Base-by-base conservation (phyloP, 2,888 invertebrate species). In the Phytoseiulus persimilis region DNA sequence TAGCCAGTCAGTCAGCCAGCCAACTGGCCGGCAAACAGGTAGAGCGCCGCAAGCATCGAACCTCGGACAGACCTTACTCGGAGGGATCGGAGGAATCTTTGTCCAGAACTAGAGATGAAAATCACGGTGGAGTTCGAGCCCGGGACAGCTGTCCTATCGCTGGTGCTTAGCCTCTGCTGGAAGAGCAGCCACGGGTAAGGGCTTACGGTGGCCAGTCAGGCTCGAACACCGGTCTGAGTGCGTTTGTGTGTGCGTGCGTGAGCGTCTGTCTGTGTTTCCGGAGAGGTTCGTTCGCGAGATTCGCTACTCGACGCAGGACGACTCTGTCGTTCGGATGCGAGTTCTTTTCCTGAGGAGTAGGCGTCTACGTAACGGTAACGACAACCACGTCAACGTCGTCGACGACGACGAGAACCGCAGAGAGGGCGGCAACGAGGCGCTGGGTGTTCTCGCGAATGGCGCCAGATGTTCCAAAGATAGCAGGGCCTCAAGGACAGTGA, bases 391-490 rank as follows among this genome's bases (percentile, higher is more conserved):
- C 65, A 23, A 65, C 65, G 28, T 11, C 65, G 65, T 11, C 65
- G 65, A 23, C 65, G 65, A 65, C 65, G 18, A 65, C 65, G 65
- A 65, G 18, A 65, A 65, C 65, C 65, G 65, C 65, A 65, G 18
- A 65, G 65, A 65, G 65, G 65, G 65, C 65, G 65, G 65, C 65
- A 14, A 65, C 65, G 65, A 65, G 28, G 65, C 65, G 65, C 65
- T 65, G 46, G 46, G 14, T 46, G 65, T 65, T 65, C 65, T 65
- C 65, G 28, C 65, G 65, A 65, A 65, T 65, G 65, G 65, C 65
- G 65, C 65, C 65, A 65, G 65, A 65, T 65, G 65, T 65, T 65
- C 65, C 65, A 65, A 65, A 65, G 65, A 65, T 65, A 65, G 65
- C 18, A 65, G 28, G 28, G 65, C 65, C 65, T 28, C 65, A 65